phyloP scores from a whole-genome alignment of 1,140 invertebrate genomes.

The Branchinecta lindahli region DNA sequence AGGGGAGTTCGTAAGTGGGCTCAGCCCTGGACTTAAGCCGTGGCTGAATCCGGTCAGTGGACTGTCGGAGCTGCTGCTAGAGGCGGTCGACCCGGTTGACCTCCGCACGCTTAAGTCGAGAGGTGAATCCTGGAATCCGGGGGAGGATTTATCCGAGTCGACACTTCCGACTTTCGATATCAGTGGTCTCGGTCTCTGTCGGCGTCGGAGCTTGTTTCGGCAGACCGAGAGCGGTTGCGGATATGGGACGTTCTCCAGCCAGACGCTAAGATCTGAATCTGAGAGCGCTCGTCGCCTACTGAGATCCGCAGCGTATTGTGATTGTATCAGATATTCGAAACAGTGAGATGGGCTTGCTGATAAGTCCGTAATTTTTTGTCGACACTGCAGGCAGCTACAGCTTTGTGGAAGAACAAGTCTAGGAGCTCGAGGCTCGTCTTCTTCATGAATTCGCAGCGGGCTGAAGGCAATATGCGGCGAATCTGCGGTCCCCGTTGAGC shows the following conservation, averaged over 20 bases:
- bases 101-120: constrained; percentile 56
- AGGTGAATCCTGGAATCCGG: constrained; percentile 55
- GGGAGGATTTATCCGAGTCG: constrained; percentile 26
- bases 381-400: background rate
- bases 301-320: constrained; percentile 52
- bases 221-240: background rate
- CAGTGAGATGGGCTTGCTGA: constrained; percentile 22
- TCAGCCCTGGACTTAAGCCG: background rate
- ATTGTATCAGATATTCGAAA: constrained; percentile 36
- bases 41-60: constrained; percentile 14
- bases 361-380: constrained; percentile 7
- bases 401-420: background rate
- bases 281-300: constrained; percentile 43
- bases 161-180: constrained; percentile 22
- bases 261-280: constrained; percentile 46
- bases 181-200: background rate
- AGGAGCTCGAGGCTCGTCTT: constrained; percentile 11
- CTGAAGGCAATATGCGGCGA: constrained; percentile 42
- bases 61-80: constrained; percentile 24
- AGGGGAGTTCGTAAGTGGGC: background rate
- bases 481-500: constrained; percentile 34
- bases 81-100: constrained; percentile 13
- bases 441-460: constrained; percentile 39
- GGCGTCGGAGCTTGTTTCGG: background rate
- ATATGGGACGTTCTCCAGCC: constrained; percentile 26